Evolutionary conservation across 2,888 invertebrate genomes (phyloP), one percentile per base, ranked within the genome.

Genomic region (Malacosoma neustria): DNA sequence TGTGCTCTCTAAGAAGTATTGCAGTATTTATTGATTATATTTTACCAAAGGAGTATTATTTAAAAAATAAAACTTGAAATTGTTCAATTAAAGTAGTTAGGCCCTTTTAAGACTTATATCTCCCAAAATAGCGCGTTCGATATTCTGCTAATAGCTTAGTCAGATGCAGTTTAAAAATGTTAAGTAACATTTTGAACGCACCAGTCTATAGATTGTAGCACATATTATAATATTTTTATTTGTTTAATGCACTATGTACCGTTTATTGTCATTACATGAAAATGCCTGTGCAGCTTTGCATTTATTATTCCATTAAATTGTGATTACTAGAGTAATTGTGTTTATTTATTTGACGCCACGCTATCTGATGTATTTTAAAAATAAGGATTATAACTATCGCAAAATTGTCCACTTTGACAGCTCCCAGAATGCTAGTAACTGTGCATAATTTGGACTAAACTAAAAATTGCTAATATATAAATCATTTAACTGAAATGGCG

Each of bases 301-400:
- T 82, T 79, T 81, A 74, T 77, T 71, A 82, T 81, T 81, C 79
- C 74, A 84, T 61, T 82, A 84, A 82, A 85, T 66, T 79, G 72
- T 82, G 72, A 85, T 82, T 82, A 81, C 65, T 77, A 80, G 68
- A 70, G 64, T 49, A 48, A 38, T 30, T 15, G 32, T 42, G 45
- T 50, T 58, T 52, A 48, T 68, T 65, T 60, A 51, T 46, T 50
- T 40, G 22, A 41, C 22, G 37, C 34, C n/a, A n/a, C n/a, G n/a
- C n/a, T n/a, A n/a, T n/a, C n/a, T n/a, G n/a, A n/a, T n/a, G n/a
- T n/a, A n/a, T n/a, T n/a, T n/a, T n/a, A n/a, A n/a, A n/a, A n/a
- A n/a, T n/a, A n/a, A n/a, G n/a, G n/a, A n/a, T n/a, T n/a, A n/a
- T n/a, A n/a, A n/a, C n/a, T n/a, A n/a, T n/a, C n/a, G n/a, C n/a